Conservation (phyloP, 2,888 invertebrate species). For the Catocala fraxini region DNA sequence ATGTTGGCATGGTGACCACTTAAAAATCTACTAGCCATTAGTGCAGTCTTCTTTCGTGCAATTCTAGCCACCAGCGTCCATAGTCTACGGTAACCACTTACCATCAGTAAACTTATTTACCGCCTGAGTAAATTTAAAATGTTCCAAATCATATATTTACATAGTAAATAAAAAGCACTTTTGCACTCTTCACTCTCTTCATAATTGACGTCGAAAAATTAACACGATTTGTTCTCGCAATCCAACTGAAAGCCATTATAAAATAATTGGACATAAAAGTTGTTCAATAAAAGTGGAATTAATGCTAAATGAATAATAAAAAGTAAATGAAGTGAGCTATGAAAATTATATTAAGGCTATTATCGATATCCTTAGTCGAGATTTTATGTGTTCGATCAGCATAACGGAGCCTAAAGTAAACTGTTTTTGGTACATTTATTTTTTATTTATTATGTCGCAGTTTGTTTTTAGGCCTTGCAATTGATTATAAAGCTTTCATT, state of each 20-base stretch:
- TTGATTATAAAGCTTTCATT: no score
- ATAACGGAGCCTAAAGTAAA: constrained; percentile 19
- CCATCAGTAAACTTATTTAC: no score
- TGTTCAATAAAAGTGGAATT: constrained; percentile 46
- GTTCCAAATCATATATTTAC: no score
- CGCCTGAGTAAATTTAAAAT: no score
- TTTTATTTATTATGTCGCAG: constrained; percentile 3
- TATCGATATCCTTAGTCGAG: constrained; percentile 46
- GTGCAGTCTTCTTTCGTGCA: no score
- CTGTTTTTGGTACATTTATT: constrained; percentile 18
- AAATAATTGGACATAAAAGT: constrained; percentile 52
- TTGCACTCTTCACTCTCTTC: constrained; percentile 8
- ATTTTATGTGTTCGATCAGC: constrained; percentile 43
- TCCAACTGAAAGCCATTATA: constrained; percentile 43
- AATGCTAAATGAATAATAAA: constrained; percentile 52
- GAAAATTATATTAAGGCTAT: constrained; percentile 53
- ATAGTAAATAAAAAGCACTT: no score
- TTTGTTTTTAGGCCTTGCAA: not conserved
- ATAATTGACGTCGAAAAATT: constrained; percentile 14
- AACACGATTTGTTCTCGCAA: constrained; percentile 24
- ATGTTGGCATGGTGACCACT: no score
- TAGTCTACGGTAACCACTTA: no score
- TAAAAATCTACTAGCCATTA: no score
- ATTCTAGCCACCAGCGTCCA: no score
- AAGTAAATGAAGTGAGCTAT: constrained; percentile 44